Percentiles rank a stretch among this genome's conserved stretches.
Evolutionary conservation across 2,888 invertebrate genomes (phyloP).

Genomic region (Pristionchus arcanus): DNA sequence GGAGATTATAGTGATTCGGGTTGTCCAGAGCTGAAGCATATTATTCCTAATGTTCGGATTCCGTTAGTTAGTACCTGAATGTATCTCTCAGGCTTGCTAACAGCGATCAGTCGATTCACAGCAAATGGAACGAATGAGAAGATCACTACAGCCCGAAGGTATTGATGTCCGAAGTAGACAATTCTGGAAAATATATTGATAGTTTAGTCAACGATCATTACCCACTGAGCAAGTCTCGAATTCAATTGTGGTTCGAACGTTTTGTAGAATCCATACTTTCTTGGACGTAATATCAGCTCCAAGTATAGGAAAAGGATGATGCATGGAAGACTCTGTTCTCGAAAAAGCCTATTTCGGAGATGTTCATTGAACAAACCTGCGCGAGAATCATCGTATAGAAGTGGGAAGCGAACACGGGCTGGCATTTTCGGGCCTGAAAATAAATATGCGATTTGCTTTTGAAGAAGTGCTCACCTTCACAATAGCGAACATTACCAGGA

Average conservation of each 20-base stretch:
- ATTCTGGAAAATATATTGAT: not conserved
- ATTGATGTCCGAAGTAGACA: constrained; percentile 7
- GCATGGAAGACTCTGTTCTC: constrained; percentile 1
- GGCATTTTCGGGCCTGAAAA: not conserved
- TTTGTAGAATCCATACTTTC: constrained; percentile 5
- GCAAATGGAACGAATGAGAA: constrained; percentile 21
- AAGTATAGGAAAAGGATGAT: not conserved
- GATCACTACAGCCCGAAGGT: not conserved
- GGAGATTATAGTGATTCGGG: not conserved
- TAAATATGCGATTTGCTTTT: not conserved
- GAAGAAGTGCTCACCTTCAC: not conserved
- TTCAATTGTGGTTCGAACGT: not conserved
- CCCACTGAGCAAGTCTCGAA: not conserved
- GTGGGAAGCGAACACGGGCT: not conserved
- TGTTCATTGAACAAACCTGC: constrained; percentile 28
- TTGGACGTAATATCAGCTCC: not conserved
- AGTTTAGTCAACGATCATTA: not conserved
- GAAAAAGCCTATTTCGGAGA: too few relatives aligned
- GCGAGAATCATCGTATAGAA: constrained; percentile 38
- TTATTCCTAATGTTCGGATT: not conserved
- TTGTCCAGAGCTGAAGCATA: not conserved
- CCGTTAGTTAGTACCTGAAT: not conserved
- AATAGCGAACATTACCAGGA: not conserved
- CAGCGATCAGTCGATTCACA: constrained; percentile 7
- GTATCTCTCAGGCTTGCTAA: not conserved